Evolutionary conservation across 2,888 invertebrate genomes (phyloP), one percentile per base, ranked within the genome.

Genomic region (Pammene fasciana): DNA sequence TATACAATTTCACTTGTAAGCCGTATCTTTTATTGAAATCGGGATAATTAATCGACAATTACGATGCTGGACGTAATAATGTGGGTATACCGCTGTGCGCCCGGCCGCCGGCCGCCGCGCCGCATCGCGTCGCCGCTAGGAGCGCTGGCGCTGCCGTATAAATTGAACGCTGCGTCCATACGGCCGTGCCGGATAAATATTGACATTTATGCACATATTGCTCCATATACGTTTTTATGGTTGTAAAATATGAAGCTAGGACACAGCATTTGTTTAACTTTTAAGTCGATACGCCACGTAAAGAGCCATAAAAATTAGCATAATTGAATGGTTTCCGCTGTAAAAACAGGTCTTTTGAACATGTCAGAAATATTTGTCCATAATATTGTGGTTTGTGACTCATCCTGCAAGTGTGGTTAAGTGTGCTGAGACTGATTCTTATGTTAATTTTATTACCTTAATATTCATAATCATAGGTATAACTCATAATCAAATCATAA

Each of bases 181-280:
- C 70, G 74, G 76, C 73, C 81, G 79, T 72, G 75, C 75, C 78
- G 82, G 82, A 84, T 85, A 87, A 90, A 90, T 88, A 91, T 90
- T 88, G 89, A 89, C 91, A 88, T 90, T 92, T 91, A 91, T 90
- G 90, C 90, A 91, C 90, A 90, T 90, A 90, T 90, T 92, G 90
- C 90, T 92, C 92, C 91, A 91, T 91, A 91, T 92, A 89, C 79
- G 90, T 84, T 90, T 90, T 92, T 92, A 91, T 87, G 78, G 82
- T 83, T 87, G 89, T 92, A 88, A 92, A 91, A 91, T 92, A 91
- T 91, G 88, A 91, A 88, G 85, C 86, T 88, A 85, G 85, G 84
- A 79, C 80, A 79, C 81, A 81, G 78, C 84, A 79, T 84, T 84
- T 82, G 83, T 87, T 82, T 80, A 79, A 76, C 81, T 85, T 85